Base-by-base conservation (phyloP, 1,140 invertebrate genomes). In the Orius insidiosus region DNA sequence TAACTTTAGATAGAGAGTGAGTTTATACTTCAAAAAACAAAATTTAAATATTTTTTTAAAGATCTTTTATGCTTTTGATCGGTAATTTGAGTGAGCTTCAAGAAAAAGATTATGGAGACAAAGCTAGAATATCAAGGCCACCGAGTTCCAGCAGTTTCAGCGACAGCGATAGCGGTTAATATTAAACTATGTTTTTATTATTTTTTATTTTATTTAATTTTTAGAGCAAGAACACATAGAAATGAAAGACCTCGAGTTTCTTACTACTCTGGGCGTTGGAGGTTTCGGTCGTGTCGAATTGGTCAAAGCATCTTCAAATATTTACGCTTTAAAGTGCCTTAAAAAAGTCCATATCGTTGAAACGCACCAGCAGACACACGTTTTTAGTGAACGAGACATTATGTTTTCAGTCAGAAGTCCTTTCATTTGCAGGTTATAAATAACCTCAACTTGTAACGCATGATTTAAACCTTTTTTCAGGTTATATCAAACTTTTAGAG, bases 281-380 rank as follows among this genome's bases (percentile, higher is more conserved):
- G 90, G 88, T 8, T 95, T 95, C 57, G 92, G 92, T 1, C 69
- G 87, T 4, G 92, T 95, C 0, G 84, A 92, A 55, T 65, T 96
- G 33, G 85, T 89, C 1, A 70, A 54, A 58, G 66, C 61, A 18
- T 70, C 75, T 37, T 74, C 68, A 39, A 59, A 73, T 35, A 77
- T 77, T 0, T 92, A 86, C 61, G 90, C 90, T 0, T 64, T 96
- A 38, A 96, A 96, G 64, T 85, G 80, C 53, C 67, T 96, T 34
- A 90, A 89, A 60, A 96, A 96, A 62, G 72, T 81, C 36, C 85
- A 92, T 53, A 86, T 96, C 62, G 80, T 90, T 4, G 82, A 88
- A 42, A 87, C 88, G 47, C 81, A 88, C 56, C 90, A 96, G 59
- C 85, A 93, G 51, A 82, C 89, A 52, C 88, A 95, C 58, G 83